Conservation (phyloP, 2,797 vertebrate species). For the Hybognathus amarus region DNA sequence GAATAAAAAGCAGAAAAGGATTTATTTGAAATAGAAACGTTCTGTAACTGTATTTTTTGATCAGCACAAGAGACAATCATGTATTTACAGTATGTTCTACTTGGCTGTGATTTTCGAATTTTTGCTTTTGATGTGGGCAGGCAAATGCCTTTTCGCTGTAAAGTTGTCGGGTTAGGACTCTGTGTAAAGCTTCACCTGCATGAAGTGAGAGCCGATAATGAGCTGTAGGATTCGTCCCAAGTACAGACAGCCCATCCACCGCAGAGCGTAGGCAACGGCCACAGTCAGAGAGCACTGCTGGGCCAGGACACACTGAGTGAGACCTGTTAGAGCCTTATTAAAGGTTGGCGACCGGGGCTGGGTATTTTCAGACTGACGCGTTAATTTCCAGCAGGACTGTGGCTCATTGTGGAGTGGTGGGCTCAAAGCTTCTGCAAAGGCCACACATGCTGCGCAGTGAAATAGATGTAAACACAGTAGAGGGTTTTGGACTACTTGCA, state of each 20-base stretch:
- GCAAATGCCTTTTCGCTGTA: background rate
- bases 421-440: slow-evolving; percentile 62
- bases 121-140: background rate
- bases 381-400: slow-evolving; percentile 71
- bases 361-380: slow-evolving; percentile 71
- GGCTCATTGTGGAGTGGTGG: slow-evolving; percentile 62
- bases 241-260: background rate
- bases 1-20: no score
- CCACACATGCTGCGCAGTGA: slow-evolving; percentile 77
- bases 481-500: slow-evolving; percentile 71
- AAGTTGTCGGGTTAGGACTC: background rate
- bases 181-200: slow-evolving; percentile 7
- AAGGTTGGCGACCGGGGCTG: slow-evolving; percentile 56
- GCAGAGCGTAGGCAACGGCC: background rate
- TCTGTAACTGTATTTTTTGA: no score
- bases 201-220: slow-evolving; percentile 37
- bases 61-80: no score
- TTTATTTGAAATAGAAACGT: no score
- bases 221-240: slow-evolving; percentile 18
- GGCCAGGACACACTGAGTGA: slow-evolving; percentile 47
- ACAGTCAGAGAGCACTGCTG: slow-evolving; percentile 33
- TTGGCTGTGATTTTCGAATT: background rate
- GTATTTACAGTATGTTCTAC: no score
- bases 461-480: slow-evolving; percentile 75
- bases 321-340: slow-evolving; percentile 27